Evolutionary conservation across 1,140 invertebrate species (phyloP).

Genomic region (Bombus turneri): DNA sequence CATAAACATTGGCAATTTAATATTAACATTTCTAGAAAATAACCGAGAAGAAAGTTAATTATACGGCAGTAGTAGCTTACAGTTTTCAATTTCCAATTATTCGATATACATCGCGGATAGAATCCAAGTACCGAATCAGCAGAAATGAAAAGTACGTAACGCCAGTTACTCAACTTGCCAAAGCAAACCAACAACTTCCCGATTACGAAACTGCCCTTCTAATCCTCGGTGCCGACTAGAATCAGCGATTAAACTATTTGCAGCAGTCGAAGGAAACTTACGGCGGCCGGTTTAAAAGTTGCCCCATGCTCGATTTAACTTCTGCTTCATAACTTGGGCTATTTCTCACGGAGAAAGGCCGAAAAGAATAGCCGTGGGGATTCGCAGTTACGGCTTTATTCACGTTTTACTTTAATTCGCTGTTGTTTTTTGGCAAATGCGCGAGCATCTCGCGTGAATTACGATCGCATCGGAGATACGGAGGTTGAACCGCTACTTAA

Average conservation of each 20-base stretch:
- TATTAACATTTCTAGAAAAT: no score
- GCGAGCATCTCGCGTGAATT: slow-evolving; percentile 56
- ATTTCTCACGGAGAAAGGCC: neutral
- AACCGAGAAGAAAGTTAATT: no score
- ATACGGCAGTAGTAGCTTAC: no score
- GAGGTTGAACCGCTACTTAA: slow-evolving; percentile 53
- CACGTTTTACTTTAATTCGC: slow-evolving; percentile 53
- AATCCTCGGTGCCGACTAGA: neutral
- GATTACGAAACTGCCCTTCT: neutral
- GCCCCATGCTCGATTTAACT: neutral
- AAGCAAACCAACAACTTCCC: neutral
- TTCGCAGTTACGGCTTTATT: slow-evolving; percentile 15
- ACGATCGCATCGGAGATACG: slow-evolving; percentile 53
- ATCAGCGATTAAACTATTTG: slow-evolving; percentile 5
- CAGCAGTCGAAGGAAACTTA: neutral
- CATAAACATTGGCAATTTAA: no score
- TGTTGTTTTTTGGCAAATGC: slow-evolving; percentile 40
- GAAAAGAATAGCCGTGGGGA: no score
- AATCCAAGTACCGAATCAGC: no score
- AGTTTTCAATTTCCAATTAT: neutral
- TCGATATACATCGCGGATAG: neutral
- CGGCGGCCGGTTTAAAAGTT: neutral
- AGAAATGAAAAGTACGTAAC: no score
- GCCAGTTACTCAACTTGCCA: neutral
- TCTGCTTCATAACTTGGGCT: neutral